Conservation (phyloP, 2,797 vertebrate genomes). For the Sylvilagus floridanus region DNA sequence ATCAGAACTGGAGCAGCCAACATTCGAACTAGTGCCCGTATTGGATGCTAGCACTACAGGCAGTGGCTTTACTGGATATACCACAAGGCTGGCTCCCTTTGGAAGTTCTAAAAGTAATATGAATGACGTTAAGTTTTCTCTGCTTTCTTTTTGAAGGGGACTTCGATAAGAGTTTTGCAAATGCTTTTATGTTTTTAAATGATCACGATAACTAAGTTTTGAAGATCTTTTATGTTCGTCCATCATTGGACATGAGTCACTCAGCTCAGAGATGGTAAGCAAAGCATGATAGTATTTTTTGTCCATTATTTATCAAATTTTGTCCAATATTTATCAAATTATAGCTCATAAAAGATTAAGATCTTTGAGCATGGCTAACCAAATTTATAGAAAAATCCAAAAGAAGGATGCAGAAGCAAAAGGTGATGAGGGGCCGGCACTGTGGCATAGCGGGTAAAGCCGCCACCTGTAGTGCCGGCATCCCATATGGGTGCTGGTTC, state of each 20-base stretch:
- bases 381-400: neutral
- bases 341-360: neutral
- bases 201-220: neutral
- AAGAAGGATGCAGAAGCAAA: no score
- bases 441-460: no score
- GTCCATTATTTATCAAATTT: neutral
- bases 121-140: neutral
- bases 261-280: neutral
- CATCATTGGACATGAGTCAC: neutral
- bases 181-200: neutral
- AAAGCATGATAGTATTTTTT: neutral
- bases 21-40: no score
- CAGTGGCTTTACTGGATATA: no score
- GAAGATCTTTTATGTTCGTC: neutral
- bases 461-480: no score
- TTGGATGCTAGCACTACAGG: no score
- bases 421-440: no score
- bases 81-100: no score
- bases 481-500: no score
- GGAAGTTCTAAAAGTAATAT: neutral
- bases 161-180: slow-evolving; percentile 27
- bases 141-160: neutral
- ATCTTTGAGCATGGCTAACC: neutral
- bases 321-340: neutral
- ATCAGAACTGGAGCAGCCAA: no score